Percentiles rank a stretch among this genome's conserved stretches.
Conservation (phyloP, 2,113 vertebrate species). For the Coracopsis vasa region DNA sequence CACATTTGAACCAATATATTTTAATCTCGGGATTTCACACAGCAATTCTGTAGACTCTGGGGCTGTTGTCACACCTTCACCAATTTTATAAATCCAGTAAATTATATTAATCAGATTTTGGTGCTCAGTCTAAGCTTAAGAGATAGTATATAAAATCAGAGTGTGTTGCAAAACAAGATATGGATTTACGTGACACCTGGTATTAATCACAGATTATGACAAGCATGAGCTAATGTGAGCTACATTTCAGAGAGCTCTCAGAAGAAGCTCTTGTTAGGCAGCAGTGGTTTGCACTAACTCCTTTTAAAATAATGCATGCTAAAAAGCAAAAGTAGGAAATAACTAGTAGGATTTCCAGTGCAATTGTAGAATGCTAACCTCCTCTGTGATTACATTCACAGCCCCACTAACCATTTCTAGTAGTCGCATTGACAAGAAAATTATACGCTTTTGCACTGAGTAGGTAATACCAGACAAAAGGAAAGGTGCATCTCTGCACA, state of each 20-base stretch:
- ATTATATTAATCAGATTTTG: neutral
- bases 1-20: neutral
- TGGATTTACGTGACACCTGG: neutral
- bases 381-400: neutral
- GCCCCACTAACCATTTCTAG: neutral
- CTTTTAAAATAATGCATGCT: neutral
- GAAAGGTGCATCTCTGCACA: neutral
- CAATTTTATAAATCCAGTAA: conserved; percentile 1
- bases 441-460: neutral
- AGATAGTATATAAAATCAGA: neutral
- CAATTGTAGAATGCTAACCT: neutral
- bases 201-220: neutral
- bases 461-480: neutral
- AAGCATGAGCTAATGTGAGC: neutral
- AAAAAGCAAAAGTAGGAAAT: neutral
- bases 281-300: neutral
- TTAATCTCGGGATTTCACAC: conserved; percentile 17
- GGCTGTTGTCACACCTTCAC: neutral
- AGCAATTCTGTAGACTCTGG: neutral
- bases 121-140: neutral
- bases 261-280: neutral
- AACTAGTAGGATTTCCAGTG: neutral
- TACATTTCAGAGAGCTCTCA: neutral
- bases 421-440: neutral
- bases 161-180: neutral